Conservation (phyloP, 2,113 vertebrate genomes). For the Apeltes quadracus region DNA sequence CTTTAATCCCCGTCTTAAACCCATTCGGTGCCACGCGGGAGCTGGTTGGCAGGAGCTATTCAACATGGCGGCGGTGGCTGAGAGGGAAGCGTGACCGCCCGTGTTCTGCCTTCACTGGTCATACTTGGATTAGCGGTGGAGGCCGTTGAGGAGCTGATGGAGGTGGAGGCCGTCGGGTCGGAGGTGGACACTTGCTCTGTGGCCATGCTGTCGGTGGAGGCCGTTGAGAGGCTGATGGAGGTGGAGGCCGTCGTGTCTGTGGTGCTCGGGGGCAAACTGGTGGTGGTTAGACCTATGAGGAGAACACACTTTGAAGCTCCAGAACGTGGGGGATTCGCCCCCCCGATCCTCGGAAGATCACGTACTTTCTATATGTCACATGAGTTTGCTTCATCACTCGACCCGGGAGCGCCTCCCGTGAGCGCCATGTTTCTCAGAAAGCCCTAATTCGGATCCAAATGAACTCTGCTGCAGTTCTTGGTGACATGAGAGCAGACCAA, state of each 20-base stretch:
- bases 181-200: no score
- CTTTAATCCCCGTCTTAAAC: no score
- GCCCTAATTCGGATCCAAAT: not conserved
- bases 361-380: not conserved
- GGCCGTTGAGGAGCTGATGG: not conserved
- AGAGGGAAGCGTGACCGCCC: constrained; percentile 43
- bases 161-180: not conserved
- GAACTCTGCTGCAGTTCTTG: not conserved
- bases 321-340: not conserved
- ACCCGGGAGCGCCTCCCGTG: not conserved
- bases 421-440: not conserved
- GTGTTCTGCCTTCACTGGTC: constrained; percentile 23
- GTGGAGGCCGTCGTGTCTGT: constrained; percentile 44
- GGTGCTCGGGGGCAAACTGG: constrained; percentile 58
- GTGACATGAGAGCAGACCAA: constrained; percentile 30
- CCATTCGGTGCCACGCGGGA: no score
- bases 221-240: not conserved
- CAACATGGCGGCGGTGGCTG: not conserved
- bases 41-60: not conserved
- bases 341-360: not conserved
- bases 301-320: constrained; percentile 53
- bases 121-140: constrained; percentile 7
- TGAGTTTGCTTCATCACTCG: not conserved
- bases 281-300: constrained; percentile 74
- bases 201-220: no score